Evolutionary conservation across 1,140 invertebrate genomes (phyloP).

Genomic region (Penaeus chinensis): DNA sequence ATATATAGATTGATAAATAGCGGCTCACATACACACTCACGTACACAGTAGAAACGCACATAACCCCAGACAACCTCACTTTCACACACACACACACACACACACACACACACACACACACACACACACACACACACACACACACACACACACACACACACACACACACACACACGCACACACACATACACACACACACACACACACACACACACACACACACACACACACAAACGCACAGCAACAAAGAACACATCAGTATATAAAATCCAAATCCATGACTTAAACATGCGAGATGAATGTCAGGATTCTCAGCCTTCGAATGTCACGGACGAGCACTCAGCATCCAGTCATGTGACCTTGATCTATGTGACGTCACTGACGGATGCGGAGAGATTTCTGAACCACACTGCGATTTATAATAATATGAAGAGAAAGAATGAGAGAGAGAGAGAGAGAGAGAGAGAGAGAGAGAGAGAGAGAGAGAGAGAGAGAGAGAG

Average conservation of each 20-base stretch:
- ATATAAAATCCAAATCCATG: no score
- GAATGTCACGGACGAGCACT: no score
- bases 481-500: no score
- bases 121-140: background rate
- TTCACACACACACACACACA: background rate
- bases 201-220: background rate
- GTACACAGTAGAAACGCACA: background rate
- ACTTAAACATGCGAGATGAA: no score
- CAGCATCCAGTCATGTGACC: no score
- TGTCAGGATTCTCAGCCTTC: no score
- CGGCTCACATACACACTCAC: constrained; percentile 41
- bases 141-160: constrained; percentile 30
- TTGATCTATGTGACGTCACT: no score
- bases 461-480: background rate
- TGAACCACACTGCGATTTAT: no score
- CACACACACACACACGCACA: background rate
- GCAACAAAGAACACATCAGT: no score
- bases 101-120: constrained; percentile 9
- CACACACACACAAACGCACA: no score
- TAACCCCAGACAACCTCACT: background rate
- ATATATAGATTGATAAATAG: constrained; percentile 23
- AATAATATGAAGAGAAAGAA: background rate
- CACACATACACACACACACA: background rate
- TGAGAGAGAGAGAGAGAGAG: constrained; percentile 3
- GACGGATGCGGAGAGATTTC: no score